Base-by-base conservation (phyloP, 1,140 invertebrate genomes). In the Drosophila repleta region DNA sequence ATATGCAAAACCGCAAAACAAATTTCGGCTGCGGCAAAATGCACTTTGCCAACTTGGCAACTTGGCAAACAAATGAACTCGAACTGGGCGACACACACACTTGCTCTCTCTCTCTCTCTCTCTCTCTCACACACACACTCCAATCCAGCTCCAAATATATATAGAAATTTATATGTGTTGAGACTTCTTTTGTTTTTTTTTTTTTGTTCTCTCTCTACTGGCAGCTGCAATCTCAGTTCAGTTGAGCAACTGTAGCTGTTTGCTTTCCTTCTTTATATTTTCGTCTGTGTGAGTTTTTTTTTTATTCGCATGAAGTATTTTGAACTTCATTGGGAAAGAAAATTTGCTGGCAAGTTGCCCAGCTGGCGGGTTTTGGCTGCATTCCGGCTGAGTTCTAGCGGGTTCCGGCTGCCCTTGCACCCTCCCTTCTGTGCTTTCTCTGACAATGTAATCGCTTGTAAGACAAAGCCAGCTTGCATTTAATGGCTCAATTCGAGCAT, bases 11-110 rank as follows among this genome's bases (percentile, higher is more conserved):
- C 82, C 82, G 70, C 82, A 87, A 75, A 82, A 88, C 79, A 78
- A 87, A 88, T 83, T 83, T 80, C 58, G 53, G 65, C 52, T 87
- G 79, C 72, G 79, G 78, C 78, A 82, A 70, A 78, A 80, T 80
- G 81, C 73, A 85, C 74, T 88, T 82, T 69, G 79, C 75, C 67
- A 88, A 79, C 61, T 82, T 56, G 66, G 71, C 66, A 74, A 48
- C 71, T 74, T 87, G 64, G 82, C 79, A 87, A 71, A 71, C 82
- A 88, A 83, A 87, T 87, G 83, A 87, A 87, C 83, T 82, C 75
- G 53, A 79, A 76, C 57, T 45, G 41, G 20, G 15, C 49, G 45
- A 20, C 55, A 41, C 61, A 41, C 32, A 24, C 15, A 32, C 21
- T 0, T 6, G n/a, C n/a, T n/a, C n/a, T n/a, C n/a, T n/a, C n/a